Conservation (phyloP, 2,113 vertebrate species). For the Tenebrosternarchus preto region DNA sequence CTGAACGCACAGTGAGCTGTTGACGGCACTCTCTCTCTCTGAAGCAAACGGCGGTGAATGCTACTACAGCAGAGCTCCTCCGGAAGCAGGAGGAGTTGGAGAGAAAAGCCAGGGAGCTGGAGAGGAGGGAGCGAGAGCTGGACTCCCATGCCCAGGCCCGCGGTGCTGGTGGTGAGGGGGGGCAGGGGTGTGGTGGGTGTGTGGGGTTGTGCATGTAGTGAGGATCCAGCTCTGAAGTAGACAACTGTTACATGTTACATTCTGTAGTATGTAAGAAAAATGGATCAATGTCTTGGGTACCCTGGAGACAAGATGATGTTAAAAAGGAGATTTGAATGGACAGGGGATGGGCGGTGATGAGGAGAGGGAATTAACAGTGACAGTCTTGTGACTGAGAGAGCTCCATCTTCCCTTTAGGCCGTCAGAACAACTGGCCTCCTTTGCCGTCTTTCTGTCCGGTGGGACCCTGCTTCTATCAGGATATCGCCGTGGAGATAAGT, state of each 20-base stretch:
- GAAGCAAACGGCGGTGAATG: conserved; percentile 68
- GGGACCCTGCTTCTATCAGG: conserved; percentile 95
- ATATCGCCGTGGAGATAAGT: conserved; percentile 89
- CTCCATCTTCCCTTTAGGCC: conserved; percentile 65
- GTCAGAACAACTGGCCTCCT: conserved; percentile 94
- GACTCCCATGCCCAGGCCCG: conserved; percentile 80
- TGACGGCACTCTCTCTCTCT: background rate
- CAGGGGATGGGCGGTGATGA: background rate
- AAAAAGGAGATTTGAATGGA: background rate
- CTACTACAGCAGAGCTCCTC: conserved; percentile 84
- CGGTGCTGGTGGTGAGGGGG: conserved; percentile 70
- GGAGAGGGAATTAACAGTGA: conserved; percentile 14
- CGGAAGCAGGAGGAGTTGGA: conserved; percentile 93
- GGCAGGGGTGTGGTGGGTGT: background rate
- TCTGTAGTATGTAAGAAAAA: too few relatives aligned
- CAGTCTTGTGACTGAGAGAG: too few relatives aligned
- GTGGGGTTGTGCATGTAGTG: too few relatives aligned
- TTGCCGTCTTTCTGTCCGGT: conserved; percentile 89
- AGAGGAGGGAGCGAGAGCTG: conserved; percentile 87
- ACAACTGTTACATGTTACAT: too few relatives aligned
- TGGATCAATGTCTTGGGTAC: too few relatives aligned
- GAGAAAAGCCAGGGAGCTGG: conserved; percentile 88
- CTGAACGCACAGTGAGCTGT: background rate
- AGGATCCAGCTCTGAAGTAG: too few relatives aligned
- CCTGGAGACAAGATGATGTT: too few relatives aligned